These are phyloP conservation scores for Ennomos erosarius DNA, from an alignment of 2,888 invertebrate species.

Conservation along the genomic window DNA sequence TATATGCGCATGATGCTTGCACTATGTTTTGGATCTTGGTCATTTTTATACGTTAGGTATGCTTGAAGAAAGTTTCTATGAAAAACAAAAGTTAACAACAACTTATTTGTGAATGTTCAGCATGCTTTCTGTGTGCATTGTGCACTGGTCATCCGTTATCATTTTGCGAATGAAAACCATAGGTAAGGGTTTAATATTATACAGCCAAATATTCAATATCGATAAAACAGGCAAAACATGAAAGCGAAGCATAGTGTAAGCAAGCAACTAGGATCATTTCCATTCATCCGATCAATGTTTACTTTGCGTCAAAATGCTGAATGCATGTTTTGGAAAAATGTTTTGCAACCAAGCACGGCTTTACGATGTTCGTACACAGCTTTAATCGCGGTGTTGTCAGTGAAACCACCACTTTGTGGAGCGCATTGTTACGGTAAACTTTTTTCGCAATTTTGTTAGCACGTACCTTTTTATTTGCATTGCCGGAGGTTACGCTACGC, in stretches of 20 bases:
- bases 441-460: constrained; percentile 78
- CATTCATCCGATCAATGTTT: constrained; percentile 70
- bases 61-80: constrained; percentile 36
- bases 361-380: constrained; percentile 83
- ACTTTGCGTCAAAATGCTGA: constrained; percentile 77
- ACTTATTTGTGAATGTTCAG: constrained; percentile 53
- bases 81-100: constrained; percentile 20
- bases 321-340: constrained; percentile 77
- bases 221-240: constrained; percentile 27
- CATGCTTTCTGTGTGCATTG: constrained; percentile 78
- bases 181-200: background rate
- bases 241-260: constrained; percentile 42
- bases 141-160: constrained; percentile 62
- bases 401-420: constrained; percentile 75
- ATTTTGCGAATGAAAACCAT: constrained; percentile 20
- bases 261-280: constrained; percentile 50
- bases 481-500: constrained; percentile 56
- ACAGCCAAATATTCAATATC: constrained; percentile 28
- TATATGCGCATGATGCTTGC: constrained; percentile 73
- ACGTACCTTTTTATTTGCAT: constrained; percentile 79
- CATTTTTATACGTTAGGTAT: constrained; percentile 62
- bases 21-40: constrained; percentile 60
- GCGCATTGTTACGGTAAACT: constrained; percentile 80
- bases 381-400: constrained; percentile 82
- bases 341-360: constrained; percentile 82